phyloP scores from a whole-genome alignment of 2,888 invertebrate genomes.

The Andrena dorsata region DNA sequence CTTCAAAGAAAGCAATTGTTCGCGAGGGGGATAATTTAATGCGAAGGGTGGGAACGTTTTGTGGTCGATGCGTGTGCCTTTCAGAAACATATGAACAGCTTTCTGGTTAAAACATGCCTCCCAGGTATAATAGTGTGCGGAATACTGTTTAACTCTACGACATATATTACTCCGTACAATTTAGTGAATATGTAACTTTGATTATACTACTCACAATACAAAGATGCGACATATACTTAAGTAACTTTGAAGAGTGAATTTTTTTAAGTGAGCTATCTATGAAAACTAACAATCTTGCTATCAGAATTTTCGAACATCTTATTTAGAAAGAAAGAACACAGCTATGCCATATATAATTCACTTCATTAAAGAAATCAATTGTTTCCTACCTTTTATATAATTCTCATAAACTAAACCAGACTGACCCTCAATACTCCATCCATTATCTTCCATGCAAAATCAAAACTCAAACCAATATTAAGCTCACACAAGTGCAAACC shows the following conservation, averaged over 20 bases:
- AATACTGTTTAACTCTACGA: constrained; percentile 8
- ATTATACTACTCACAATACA: no score
- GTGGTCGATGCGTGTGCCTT: constrained; percentile 30
- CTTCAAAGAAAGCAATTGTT: constrained; percentile 24
- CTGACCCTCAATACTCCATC: no score
- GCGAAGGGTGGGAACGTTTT: constrained; percentile 21
- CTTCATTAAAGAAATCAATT: neutral
- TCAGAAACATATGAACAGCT: neutral
- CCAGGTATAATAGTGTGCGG: constrained; percentile 23
- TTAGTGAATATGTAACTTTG: neutral
- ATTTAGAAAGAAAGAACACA: neutral
- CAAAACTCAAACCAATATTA: no score
- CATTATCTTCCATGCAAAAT: no score
- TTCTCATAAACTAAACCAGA: no score
- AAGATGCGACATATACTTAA: no score
- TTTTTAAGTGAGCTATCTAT: no score
- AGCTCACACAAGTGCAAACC: no score
- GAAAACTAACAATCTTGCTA: no score
- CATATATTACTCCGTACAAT: neutral
- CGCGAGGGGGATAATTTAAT: constrained; percentile 28
- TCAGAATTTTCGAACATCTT: neutral
- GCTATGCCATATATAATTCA: neutral
- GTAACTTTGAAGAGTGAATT: no score
- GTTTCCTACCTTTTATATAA: no score
- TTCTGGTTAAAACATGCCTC: constrained; percentile 32